These are phyloP conservation scores for Mirounga angustirostris DNA, from an alignment of 2,113 vertebrate species.

Conservation along the genomic window DNA sequence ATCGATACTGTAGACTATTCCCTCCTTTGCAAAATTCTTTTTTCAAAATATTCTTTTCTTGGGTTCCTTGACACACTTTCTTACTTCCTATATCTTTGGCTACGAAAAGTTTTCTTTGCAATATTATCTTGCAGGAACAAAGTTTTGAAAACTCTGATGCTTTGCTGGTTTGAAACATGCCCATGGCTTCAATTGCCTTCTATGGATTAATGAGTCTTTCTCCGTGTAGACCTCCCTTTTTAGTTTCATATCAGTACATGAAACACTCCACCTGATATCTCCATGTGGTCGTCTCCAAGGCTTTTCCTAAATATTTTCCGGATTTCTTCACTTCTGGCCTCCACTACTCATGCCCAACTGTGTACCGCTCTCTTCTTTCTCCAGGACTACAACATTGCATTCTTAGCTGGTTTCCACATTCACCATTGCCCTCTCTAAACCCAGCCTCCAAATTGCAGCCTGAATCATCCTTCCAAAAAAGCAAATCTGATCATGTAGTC, in stretches of 20 bases:
- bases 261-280: neutral
- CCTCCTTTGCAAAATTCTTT: neutral
- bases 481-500: neutral
- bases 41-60: neutral
- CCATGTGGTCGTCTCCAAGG: neutral
- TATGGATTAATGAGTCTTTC: neutral
- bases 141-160: neutral
- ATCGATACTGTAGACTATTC: neutral
- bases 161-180: neutral
- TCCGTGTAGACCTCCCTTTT: neutral
- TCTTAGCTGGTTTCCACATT: neutral
- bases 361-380: neutral
- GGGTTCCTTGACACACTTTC: neutral
- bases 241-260: neutral
- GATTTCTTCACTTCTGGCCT: neutral
- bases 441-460: neutral
- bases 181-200: neutral
- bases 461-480: neutral
- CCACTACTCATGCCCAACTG: neutral
- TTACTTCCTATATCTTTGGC: neutral
- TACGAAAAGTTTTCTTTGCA: neutral
- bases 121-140: neutral
- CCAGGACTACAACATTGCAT: neutral
- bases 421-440: neutral
- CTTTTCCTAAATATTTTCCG: neutral